Percentiles rank a stretch among this genome's conserved stretches.
phyloP scores from a whole-genome alignment of 2,113 vertebrate species.

The Phocoena sinus region DNA sequence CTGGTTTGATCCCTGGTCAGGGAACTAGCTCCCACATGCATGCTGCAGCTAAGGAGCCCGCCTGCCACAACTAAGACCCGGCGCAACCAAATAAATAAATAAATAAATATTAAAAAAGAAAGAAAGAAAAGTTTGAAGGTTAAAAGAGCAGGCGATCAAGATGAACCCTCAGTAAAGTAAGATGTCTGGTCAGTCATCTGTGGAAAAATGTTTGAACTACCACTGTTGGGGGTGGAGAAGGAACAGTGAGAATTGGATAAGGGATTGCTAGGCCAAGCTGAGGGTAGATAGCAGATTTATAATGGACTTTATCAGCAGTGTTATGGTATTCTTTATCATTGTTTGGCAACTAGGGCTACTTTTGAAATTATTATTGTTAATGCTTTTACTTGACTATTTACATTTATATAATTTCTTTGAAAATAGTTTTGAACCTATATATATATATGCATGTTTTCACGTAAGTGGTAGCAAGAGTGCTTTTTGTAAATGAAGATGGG shows the following conservation, averaged over 20 bases:
- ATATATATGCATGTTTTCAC: background rate
- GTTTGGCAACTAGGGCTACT: background rate
- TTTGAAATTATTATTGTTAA: conserved; percentile 23
- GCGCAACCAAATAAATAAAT: too few species aligned
- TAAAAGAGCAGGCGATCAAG: background rate
- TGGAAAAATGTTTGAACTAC: background rate
- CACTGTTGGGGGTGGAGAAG: background rate
- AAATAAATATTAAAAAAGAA: too few species aligned
- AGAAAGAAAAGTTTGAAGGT: background rate
- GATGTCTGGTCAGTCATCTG: background rate
- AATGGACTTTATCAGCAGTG: background rate
- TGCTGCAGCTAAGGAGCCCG: too few species aligned
- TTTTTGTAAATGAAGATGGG: conserved; percentile 10
- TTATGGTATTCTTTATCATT: background rate
- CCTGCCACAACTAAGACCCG: too few species aligned
- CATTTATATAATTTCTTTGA: background rate
- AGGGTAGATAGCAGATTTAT: background rate
- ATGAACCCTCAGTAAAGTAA: background rate
- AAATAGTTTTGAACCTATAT: background rate
- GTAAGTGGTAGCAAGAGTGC: background rate
- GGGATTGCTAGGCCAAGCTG: background rate
- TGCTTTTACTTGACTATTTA: background rate
- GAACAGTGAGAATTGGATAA: background rate
- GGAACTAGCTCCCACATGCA: too few species aligned
- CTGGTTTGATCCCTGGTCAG: too few species aligned